Evolutionary conservation across 2,113 vertebrate genomes (phyloP).

Genomic region (Abramis brama): DNA sequence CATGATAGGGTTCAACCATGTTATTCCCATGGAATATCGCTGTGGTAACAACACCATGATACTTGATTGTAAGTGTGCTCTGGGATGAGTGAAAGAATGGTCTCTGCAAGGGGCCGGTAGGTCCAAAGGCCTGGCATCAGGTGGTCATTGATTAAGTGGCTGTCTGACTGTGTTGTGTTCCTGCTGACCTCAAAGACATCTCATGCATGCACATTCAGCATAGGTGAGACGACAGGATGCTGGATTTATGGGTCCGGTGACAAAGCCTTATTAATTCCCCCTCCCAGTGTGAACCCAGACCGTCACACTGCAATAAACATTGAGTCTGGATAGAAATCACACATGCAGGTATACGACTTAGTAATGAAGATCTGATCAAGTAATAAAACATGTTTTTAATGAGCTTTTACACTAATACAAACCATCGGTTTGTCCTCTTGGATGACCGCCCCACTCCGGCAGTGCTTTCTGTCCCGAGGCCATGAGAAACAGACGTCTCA

Average conservation of each 20-base stretch:
- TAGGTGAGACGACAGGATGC: conserved; percentile 17
- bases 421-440: neutral
- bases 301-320: neutral
- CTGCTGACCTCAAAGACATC: conserved; percentile 35
- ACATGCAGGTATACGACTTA: neutral
- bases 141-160: conserved; percentile 38
- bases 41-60: neutral
- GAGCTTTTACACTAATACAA: conserved; percentile 9
- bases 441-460: neutral
- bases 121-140: conserved; percentile 30
- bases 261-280: conserved; percentile 34
- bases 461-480: neutral
- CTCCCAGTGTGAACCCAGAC: neutral
- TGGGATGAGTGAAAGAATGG: conserved; percentile 7
- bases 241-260: conserved; percentile 16
- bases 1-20: neutral
- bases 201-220: conserved; percentile 30
- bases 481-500: neutral
- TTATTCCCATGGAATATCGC: neutral
- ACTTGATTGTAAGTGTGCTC: neutral
- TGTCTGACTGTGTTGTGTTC: conserved; percentile 21
- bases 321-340: neutral
- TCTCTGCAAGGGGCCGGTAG: neutral
- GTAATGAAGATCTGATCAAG: conserved; percentile 22
- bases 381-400: neutral